Percentiles rank a stretch among this genome's conserved stretches.
Evolutionary conservation across 2,113 vertebrate species (phyloP).

Genomic region (Coptodon rendalli): DNA sequence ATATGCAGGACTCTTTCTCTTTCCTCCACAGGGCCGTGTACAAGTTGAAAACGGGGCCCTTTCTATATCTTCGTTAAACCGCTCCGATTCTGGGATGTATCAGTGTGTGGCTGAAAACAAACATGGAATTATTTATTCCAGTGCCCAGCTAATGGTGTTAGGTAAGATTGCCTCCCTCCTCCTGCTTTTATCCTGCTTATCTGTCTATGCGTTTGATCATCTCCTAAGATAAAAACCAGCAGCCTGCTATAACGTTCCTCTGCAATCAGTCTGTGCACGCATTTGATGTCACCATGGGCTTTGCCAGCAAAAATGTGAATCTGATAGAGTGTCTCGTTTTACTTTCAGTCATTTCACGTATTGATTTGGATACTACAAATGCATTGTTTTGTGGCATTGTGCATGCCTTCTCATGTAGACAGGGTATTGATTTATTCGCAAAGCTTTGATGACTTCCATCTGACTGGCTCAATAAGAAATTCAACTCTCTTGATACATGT

Average conservation of each 20-base stretch:
- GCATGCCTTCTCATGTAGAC: conserved; percentile 53
- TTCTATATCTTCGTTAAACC: conserved; percentile 81
- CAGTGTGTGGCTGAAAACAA: conserved; percentile 98
- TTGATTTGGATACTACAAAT: conserved; percentile 57
- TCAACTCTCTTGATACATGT: conserved; percentile 20
- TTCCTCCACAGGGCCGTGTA: conserved; percentile 80
- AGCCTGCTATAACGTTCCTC: conserved; percentile 10
- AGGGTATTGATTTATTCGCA: conserved; percentile 58
- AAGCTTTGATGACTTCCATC: conserved; percentile 50
- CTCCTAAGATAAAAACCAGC: conserved; percentile 36
- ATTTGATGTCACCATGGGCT: conserved; percentile 44
- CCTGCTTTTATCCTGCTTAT: conserved; percentile 43
- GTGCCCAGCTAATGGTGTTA: conserved; percentile 87
- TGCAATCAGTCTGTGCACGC: conserved; percentile 34
- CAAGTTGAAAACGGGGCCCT: conserved; percentile 92
- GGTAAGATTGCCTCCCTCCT: conserved; percentile 75
- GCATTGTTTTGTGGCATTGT: conserved; percentile 33
- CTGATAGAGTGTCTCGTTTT: conserved; percentile 59
- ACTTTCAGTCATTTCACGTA: conserved; percentile 50
- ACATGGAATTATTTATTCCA: conserved; percentile 86
- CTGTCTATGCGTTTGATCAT: conserved; percentile 42
- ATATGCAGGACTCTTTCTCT: conserved; percentile 57
- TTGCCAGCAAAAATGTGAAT: conserved; percentile 43
- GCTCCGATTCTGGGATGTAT: conserved; percentile 93
- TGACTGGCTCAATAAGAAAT: conserved; percentile 39